Evolutionary conservation across 1,140 invertebrate species (phyloP).

Genomic region (Scaptomyza montana): DNA sequence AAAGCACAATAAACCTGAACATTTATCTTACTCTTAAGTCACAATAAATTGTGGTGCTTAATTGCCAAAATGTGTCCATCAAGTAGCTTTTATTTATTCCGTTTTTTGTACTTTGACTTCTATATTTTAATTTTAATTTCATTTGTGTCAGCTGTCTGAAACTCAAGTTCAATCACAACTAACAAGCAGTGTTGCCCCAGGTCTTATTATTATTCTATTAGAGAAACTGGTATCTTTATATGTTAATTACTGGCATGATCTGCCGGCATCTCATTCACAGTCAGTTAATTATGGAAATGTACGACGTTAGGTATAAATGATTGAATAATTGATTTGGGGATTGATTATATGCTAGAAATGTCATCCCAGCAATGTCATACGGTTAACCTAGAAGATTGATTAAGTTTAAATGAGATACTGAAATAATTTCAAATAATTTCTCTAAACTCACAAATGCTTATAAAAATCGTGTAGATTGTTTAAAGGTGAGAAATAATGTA

Average conservation of each 20-base stretch:
- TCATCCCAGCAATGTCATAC: too few species aligned
- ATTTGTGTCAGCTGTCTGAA: background rate
- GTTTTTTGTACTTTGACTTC: too few species aligned
- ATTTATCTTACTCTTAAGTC: constrained; percentile 15
- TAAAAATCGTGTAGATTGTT: too few species aligned
- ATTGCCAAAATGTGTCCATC: constrained; percentile 3
- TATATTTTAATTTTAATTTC: too few species aligned
- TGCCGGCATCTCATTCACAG: constrained; percentile 8
- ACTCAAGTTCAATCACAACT: constrained; percentile 21
- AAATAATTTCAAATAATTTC: too few species aligned
- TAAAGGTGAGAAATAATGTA: too few species aligned
- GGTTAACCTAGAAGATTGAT: too few species aligned
- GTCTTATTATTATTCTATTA: constrained; percentile 28
- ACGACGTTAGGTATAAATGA: background rate
- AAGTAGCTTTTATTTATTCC: background rate
- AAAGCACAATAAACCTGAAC: constrained; percentile 10
- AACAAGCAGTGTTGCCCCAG: constrained; percentile 9
- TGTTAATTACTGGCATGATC: background rate
- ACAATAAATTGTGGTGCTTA: constrained; percentile 8
- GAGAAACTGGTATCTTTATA: constrained; percentile 23
- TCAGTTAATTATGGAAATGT: constrained; percentile 31
- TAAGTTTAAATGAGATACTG: too few species aligned
- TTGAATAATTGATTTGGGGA: background rate
- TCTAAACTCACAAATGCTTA: too few species aligned
- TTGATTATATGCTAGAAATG: background rate